A percentile compares a stretch with the other conserved stretches of the same genome.
Evolutionary conservation across 2,113 vertebrate species (phyloP).

Genomic region (Thryonomys swinderianus): DNA sequence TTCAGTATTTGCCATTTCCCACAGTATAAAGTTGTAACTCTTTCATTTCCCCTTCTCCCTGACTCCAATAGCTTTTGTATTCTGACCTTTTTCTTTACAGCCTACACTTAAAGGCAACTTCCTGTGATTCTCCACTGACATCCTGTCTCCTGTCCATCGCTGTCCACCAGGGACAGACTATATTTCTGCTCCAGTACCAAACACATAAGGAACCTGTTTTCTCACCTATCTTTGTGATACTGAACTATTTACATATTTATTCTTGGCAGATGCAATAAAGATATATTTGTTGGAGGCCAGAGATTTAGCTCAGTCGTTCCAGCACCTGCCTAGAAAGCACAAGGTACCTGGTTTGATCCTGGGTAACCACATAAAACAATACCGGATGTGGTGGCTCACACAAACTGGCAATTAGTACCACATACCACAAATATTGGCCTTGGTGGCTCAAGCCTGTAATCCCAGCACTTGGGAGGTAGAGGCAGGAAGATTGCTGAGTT

Average conservation of each 20-base stretch:
- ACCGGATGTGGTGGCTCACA: too few relatives aligned
- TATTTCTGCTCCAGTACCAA: not conserved
- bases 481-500: too few relatives aligned
- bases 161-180: not conserved
- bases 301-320: too few relatives aligned
- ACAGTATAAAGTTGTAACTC: not conserved
- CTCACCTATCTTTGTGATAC: not conserved
- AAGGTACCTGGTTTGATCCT: too few relatives aligned
- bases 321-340: too few relatives aligned
- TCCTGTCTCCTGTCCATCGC: not conserved
- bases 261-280: not conserved
- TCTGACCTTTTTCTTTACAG: not conserved
- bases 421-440: too few relatives aligned
- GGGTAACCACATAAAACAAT: too few relatives aligned
- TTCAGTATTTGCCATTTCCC: not conserved
- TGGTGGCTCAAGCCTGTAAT: too few relatives aligned
- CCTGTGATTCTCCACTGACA: not conserved
- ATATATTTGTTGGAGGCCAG: too few relatives aligned
- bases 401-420: too few relatives aligned
- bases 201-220: not conserved
- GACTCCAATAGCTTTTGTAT: conserved; percentile 7
- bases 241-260: not conserved
- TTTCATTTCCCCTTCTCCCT: not conserved
- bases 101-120: not conserved
- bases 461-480: too few relatives aligned